Evolutionary conservation across 2,888 invertebrate species (phyloP).

Genomic region (Metellina segmentata): DNA sequence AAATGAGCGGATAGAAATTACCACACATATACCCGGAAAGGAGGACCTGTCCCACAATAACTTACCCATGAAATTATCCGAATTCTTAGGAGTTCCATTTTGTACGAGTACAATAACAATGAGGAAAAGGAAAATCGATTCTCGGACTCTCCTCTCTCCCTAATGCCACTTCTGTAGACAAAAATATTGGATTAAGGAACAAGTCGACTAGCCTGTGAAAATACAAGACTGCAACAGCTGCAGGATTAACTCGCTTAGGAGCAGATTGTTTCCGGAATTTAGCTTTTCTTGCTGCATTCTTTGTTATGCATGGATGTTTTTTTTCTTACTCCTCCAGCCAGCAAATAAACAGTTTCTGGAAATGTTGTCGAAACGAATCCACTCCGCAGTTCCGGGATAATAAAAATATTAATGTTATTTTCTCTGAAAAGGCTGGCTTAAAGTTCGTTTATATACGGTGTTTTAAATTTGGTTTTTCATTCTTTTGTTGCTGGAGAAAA

Average conservation of each 20-base stretch:
- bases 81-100: constrained; percentile 26
- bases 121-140: constrained; percentile 57
- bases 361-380: neutral
- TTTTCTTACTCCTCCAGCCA: neutral
- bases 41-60: constrained; percentile 1
- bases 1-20: neutral
- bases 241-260: constrained; percentile 60
- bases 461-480: no score
- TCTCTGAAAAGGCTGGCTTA: neutral
- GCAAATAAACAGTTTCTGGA: neutral
- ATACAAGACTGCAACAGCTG: constrained; percentile 59
- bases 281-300: constrained; percentile 25
- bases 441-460: neutral
- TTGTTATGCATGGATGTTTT: constrained; percentile 41
- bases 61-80: constrained; percentile 27
- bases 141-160: constrained; percentile 1
- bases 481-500: no score
- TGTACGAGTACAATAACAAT: constrained; percentile 39
- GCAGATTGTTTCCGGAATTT: constrained; percentile 67
- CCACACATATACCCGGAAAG: constrained; percentile 15
- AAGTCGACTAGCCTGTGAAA: constrained; percentile 48
- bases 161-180: constrained; percentile 45
- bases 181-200: constrained; percentile 61
- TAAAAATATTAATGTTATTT: neutral
- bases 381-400: neutral